These are phyloP conservation scores for Rotaria sp. DNA, from an alignment of 2,888 invertebrate species.

Conservation along the genomic window DNA sequence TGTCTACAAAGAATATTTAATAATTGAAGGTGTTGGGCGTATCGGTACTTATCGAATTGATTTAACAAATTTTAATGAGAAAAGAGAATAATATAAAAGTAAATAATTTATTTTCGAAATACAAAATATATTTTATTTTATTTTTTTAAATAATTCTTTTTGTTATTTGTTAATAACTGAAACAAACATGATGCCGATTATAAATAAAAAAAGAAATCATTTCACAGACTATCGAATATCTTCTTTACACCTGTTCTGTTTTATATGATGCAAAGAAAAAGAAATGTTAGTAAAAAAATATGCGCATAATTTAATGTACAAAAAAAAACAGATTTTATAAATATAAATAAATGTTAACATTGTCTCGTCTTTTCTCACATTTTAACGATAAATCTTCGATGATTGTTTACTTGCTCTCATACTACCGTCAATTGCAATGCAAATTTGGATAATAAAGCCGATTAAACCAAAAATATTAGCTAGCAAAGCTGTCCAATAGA, in stretches of 20 bases:
- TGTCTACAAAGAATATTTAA: conserved; percentile 45
- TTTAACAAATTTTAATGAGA: background rate
- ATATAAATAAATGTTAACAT: background rate
- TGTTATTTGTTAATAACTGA: too few species aligned
- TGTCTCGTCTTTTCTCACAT: background rate
- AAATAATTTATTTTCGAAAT: too few species aligned
- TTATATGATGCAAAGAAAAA: too few species aligned
- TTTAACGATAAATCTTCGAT: background rate
- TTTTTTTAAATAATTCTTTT: too few species aligned
- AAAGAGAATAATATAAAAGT: background rate
- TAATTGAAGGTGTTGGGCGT: conserved; percentile 45
- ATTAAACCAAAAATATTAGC: background rate
- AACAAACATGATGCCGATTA: too few species aligned
- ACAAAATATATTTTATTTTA: too few species aligned
- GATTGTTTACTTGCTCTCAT: background rate
- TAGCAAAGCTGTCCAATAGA: background rate
- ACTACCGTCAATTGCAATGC: background rate
- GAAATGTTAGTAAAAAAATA: background rate
- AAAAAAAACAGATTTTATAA: background rate
- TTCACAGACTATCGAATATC: too few species aligned
- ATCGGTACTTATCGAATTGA: background rate
- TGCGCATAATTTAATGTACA: background rate
- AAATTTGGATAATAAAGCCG: background rate
- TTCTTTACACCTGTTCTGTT: too few species aligned
- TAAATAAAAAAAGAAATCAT: too few species aligned